Conservation (phyloP, 2,113 vertebrate species). For the Pipa parva region DNA sequence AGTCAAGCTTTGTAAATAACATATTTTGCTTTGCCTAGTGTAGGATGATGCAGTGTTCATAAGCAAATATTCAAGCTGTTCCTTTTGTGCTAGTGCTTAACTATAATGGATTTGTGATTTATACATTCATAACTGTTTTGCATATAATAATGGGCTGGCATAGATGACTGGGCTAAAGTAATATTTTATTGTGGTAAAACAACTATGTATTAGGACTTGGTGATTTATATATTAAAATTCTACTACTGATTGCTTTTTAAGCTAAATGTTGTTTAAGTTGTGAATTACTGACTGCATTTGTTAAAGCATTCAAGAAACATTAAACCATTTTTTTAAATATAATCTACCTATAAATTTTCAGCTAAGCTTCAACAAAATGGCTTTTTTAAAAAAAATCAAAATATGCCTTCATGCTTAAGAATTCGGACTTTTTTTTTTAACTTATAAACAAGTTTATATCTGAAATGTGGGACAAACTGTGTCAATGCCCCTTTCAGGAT, state of each 20-base stretch:
- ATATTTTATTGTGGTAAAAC: slow-evolving; percentile 29
- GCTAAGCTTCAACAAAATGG: too few relatives aligned
- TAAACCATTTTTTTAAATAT: not conserved
- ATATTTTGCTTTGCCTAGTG: not conserved
- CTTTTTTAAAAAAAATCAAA: too few relatives aligned
- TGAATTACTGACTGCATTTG: not conserved
- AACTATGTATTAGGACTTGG: slow-evolving; percentile 17
- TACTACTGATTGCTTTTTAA: slow-evolving; percentile 12
- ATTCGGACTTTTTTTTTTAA: too few relatives aligned
- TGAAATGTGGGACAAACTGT: too few relatives aligned
- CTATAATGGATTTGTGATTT: slow-evolving; percentile 28
- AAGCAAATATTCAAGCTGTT: slow-evolving; percentile 3
- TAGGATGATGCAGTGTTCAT: not conserved
- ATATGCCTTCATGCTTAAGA: too few relatives aligned
- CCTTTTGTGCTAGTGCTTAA: slow-evolving; percentile 9
- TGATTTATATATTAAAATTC: slow-evolving; percentile 23
- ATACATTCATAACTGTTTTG: slow-evolving; percentile 16
- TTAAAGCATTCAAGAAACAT: slow-evolving; percentile 6
- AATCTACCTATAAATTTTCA: not conserved
- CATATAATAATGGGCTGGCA: slow-evolving; percentile 29
- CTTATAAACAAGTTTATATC: too few relatives aligned
- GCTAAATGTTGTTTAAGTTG: slow-evolving; percentile 4
- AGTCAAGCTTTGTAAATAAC: not conserved
- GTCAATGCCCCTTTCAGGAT: too few relatives aligned
- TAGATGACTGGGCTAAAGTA: not conserved